Percentiles rank a stretch among this genome's conserved stretches.
Evolutionary conservation across 2,888 invertebrate genomes (phyloP).

Genomic region (Phasia obesa): DNA sequence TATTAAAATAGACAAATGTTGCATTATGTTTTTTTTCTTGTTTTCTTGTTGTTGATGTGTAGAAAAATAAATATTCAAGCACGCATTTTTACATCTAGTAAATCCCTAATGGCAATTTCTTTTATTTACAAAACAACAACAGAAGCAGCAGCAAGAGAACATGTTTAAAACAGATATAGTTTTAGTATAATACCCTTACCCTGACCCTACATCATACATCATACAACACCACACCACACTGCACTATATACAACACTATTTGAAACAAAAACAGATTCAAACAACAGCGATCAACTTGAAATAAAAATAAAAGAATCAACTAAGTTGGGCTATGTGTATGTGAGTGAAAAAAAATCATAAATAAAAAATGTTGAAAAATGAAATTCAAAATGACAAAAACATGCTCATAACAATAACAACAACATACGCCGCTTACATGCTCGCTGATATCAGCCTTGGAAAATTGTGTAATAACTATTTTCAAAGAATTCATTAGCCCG

Average conservation of each 20-base stretch:
- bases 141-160: constrained; percentile 2
- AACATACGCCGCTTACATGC: background rate
- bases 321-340: background rate
- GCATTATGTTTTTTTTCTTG: constrained; percentile 13
- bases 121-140: constrained; percentile 58
- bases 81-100: constrained; percentile 21
- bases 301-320: constrained; percentile 5
- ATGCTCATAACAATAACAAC: constrained; percentile 24
- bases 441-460: constrained; percentile 5
- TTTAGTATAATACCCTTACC: constrained; percentile 64
- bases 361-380: constrained; percentile 42
- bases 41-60: background rate
- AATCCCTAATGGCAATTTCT: constrained; percentile 67
- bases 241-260: background rate
- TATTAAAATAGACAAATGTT: constrained; percentile 66
- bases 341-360: constrained; percentile 9
- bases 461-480: background rate
- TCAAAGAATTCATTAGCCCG: background rate
- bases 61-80: constrained; percentile 28
- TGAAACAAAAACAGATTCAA: background rate
- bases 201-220: constrained; percentile 28
- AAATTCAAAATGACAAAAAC: constrained; percentile 64
- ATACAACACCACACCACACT: constrained; percentile 21
- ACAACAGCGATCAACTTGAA: constrained; percentile 20
- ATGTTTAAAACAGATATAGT: constrained; percentile 56